Evolutionary conservation across 2,797 vertebrate species (phyloP).

Genomic region (Crax fasciolata): DNA sequence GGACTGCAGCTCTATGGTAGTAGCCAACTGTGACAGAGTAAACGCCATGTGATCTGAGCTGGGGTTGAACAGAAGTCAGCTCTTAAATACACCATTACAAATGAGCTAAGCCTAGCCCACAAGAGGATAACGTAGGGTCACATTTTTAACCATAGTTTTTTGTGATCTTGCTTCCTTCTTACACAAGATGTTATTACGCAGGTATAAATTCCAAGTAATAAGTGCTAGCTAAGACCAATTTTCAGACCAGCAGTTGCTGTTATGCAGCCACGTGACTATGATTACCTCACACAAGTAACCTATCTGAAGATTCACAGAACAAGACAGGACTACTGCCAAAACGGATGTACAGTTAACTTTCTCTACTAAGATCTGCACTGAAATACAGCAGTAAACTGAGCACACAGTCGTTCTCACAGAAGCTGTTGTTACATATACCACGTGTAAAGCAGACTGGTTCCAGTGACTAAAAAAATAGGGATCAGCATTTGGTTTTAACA

Average conservation of each 20-base stretch:
- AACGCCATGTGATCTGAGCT: neutral
- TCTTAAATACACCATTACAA: neutral
- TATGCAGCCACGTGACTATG: neutral
- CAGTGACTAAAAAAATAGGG: neutral
- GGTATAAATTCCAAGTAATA: neutral
- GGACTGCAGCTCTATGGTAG: neutral
- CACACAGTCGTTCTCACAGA: neutral
- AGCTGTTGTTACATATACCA: neutral
- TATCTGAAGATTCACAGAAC: neutral
- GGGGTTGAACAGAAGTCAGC: neutral
- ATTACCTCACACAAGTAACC: neutral
- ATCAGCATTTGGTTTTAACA: neutral
- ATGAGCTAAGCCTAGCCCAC: neutral
- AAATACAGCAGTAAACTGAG: neutral
- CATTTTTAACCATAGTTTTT: neutral
- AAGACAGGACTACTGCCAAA: neutral
- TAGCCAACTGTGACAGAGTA: neutral
- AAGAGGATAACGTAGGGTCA: neutral
- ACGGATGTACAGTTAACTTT: neutral
- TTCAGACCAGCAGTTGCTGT: neutral
- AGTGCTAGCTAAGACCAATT: rapidly evolving
- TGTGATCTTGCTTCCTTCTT: neutral
- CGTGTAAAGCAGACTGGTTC: neutral
- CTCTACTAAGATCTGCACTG: neutral
- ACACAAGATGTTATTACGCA: neutral